Base-by-base conservation (phyloP, 2,113 vertebrate species). In the Dascyllus trimaculatus region DNA sequence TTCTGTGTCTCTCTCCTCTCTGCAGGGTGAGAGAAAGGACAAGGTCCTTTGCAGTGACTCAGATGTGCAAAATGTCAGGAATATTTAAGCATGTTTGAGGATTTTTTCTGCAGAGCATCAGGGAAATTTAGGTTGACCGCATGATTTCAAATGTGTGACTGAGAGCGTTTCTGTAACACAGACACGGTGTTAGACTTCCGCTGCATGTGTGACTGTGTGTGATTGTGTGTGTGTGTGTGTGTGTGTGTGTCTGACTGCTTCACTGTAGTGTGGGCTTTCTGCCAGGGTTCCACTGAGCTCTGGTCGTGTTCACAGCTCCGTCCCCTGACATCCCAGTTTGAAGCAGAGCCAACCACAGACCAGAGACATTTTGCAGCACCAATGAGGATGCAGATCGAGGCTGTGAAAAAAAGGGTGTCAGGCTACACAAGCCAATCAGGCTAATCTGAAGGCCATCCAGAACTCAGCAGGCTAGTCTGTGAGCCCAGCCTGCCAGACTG, bases 241-340 rank as follows among this genome's bases (percentile, higher is more conserved):
- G 46, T 71, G 21, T 82, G 14, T 67, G 24, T 71, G 77, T 89
- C 46, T 78, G 83, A 71, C 85, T 87, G 71, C 87, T 75, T 79
- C 49, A 35, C 85, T 85, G 85, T 87, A 85, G 77, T 2, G 51
- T 85, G 83, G 93, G 94, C 91, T 52, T 43, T 32, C 72, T 87
- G 90, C 94, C 94, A 95, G 89, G 73, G 71, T 75, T 92, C 71
- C 82, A 61, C 87, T 73, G 91, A 85, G 88, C 75, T 73, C 53
- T 86, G 89, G 84, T 86, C 87, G 59, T 91, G 91, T 92, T 93
- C 91, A 88, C 89, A 91, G 90, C 84, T 90, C 88, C 60, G 58
- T 90, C 83, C 73, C 89, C 80, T 85, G 90, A 92, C 88, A 74
- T 75, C 73, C 74, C 73, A 68, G 80, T 87, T 91, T 89, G 89